A percentile compares a stretch with the other conserved stretches of the same genome.
phyloP scores from a whole-genome alignment of 1,140 invertebrate species.

The Stenopsyche tienmushanensis region DNA sequence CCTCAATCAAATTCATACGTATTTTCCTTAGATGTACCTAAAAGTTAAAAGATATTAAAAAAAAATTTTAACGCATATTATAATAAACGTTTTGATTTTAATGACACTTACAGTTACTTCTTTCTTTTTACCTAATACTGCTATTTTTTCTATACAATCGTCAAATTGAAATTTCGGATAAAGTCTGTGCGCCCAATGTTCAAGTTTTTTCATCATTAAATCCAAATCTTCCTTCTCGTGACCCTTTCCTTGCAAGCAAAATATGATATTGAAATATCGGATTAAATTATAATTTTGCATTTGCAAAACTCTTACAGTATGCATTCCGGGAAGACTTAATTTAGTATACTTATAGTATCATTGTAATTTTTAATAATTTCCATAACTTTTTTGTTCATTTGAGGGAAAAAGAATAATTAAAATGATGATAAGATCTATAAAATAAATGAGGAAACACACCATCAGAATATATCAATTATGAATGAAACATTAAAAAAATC shows the following conservation, averaged over 20 bases:
- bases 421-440: no score
- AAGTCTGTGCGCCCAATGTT: constrained; percentile 90
- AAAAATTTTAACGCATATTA: background rate
- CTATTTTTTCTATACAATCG: constrained; percentile 79
- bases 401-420: no score
- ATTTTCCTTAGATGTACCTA: constrained; percentile 54
- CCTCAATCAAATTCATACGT: constrained; percentile 47
- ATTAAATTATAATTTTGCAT: no score
- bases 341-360: no score
- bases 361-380: no score
- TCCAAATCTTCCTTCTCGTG: constrained; percentile 83
- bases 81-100: background rate
- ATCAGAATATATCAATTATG: no score
- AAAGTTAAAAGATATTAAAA: constrained; percentile 11
- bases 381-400: no score
- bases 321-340: no score
- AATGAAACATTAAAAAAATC: no score
- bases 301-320: no score
- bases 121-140: constrained; percentile 75
- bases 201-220: constrained; percentile 75
- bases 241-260: constrained; percentile 64
- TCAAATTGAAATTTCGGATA: constrained; percentile 87
- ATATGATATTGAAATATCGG: no score
- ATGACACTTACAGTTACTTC: constrained; percentile 54
- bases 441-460: no score